phyloP scores from a whole-genome alignment of 2,888 invertebrate genomes.

The Ichneumoninae sp. region DNA sequence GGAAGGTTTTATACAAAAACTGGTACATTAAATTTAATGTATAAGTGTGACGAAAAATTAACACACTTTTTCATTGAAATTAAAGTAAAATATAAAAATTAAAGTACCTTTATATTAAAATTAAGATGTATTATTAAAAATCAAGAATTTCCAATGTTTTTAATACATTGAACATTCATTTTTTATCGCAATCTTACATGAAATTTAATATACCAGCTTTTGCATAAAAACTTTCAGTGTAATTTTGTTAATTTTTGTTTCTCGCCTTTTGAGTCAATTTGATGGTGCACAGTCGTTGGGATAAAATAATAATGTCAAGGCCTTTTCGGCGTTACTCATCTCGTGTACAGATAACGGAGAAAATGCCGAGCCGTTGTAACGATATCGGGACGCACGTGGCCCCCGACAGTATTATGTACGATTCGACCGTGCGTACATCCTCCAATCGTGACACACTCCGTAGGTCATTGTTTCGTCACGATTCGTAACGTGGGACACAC shows the following conservation, averaged over 20 bases:
- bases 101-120: no score
- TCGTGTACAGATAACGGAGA: conserved; percentile 70
- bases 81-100: no score
- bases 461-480: conserved; percentile 52
- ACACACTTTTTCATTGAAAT: no score
- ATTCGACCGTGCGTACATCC: conserved; percentile 33
- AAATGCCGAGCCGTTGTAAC: conserved; percentile 44
- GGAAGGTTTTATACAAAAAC: no score
- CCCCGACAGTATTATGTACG: conserved; percentile 8
- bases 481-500: conserved; percentile 51
- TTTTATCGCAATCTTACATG: no score
- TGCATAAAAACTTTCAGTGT: no score
- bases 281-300: conserved; percentile 14
- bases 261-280: not conserved
- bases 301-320: conserved; percentile 79
- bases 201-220: no score
- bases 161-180: no score
- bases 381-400: conserved; percentile 26
- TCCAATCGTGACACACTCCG: conserved; percentile 14
- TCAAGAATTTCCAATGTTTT: no score
- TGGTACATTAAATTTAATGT: no score
- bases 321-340: conserved; percentile 67
- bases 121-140: no score
- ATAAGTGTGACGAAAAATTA: no score
- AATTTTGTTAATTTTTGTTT: not conserved